Conservation (phyloP, 2,797 vertebrate genomes). For the Channallabes apus region DNA sequence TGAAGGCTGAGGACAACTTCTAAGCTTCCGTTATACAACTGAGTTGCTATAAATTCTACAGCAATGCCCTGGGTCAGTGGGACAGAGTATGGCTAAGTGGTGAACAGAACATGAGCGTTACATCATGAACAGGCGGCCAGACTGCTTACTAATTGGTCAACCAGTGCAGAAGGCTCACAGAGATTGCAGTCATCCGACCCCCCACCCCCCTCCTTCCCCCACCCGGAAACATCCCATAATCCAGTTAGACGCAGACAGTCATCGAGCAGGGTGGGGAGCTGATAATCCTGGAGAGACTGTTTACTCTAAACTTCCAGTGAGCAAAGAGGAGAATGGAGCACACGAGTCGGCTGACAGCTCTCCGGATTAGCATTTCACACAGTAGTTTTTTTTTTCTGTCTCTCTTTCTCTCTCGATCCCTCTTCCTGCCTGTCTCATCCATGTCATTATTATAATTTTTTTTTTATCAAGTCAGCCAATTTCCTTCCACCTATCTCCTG, state of each 20-base stretch:
- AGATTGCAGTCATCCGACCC: slow-evolving; percentile 37
- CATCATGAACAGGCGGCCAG: slow-evolving; percentile 34
- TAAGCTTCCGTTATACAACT: background rate
- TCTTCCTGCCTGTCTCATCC: background rate
- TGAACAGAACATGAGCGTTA: background rate
- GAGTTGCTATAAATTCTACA: background rate
- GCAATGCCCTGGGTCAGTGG: background rate
- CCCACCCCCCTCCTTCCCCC: background rate
- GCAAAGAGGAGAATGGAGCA: background rate
- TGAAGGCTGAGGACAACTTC: background rate
- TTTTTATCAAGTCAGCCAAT: slow-evolving; percentile 13
- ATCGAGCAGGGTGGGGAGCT: slow-evolving; percentile 48
- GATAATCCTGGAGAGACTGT: slow-evolving; percentile 56
- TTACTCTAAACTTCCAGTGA: slow-evolving; percentile 41
- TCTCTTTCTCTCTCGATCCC: background rate
- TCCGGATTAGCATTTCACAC: slow-evolving; percentile 43
- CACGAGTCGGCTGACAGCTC: slow-evolving; percentile 34
- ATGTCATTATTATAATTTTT: slow-evolving; percentile 31
- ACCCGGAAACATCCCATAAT: slow-evolving; percentile 54
- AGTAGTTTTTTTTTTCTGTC: slow-evolving; percentile 4
- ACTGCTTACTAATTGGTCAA: slow-evolving; percentile 41
- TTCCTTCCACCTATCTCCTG: background rate
- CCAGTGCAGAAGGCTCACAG: slow-evolving; percentile 47
- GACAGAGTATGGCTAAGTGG: background rate
- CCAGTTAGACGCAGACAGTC: slow-evolving; percentile 54